A percentile compares a stretch with the other conserved stretches of the same genome.
These are phyloP conservation scores for Latheticus oryzae DNA, from an alignment of 2,888 invertebrate species.

Conservation along the genomic window DNA sequence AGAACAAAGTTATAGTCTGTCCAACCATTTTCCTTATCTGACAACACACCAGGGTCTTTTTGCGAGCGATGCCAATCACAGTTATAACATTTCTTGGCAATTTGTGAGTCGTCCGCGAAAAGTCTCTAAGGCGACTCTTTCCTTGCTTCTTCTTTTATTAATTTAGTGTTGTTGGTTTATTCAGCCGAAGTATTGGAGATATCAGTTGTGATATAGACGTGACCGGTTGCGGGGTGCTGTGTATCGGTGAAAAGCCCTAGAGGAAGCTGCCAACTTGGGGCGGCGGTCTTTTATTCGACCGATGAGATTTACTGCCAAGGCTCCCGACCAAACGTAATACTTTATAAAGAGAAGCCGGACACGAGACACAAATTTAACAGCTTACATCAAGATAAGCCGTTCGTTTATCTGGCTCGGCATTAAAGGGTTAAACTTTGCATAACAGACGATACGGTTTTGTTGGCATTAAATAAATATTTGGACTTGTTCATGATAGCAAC, in stretches of 20 bases:
- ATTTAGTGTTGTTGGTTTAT: conserved; percentile 25
- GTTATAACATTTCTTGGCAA: conserved; percentile 20
- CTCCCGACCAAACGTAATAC: conserved; percentile 52
- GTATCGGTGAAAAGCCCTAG: conserved; percentile 42
- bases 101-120: conserved; percentile 15
- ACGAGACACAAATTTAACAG: conserved; percentile 47
- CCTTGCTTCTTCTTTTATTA: conserved; percentile 23
- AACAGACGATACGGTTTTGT: conserved; percentile 6
- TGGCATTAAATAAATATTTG: conserved; percentile 12
- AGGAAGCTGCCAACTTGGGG: conserved; percentile 49
- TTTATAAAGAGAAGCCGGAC: conserved; percentile 49
- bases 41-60: conserved; percentile 17
- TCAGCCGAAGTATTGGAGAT: conserved; percentile 16
- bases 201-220: conserved; percentile 31
- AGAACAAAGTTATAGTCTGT: conserved; percentile 1
- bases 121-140: conserved; percentile 4
- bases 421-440: conserved; percentile 19
- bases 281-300: conserved; percentile 52
- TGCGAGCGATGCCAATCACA: conserved; percentile 19
- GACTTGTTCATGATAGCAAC: conserved; percentile 6
- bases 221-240: conserved; percentile 31
- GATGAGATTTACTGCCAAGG: conserved; percentile 54
- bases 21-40: conserved; percentile 15
- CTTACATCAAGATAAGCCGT: conserved; percentile 37
- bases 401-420: conserved; percentile 31